Conservation (phyloP, 1,140 invertebrate species). For the Phenacoccus solenopsis region DNA sequence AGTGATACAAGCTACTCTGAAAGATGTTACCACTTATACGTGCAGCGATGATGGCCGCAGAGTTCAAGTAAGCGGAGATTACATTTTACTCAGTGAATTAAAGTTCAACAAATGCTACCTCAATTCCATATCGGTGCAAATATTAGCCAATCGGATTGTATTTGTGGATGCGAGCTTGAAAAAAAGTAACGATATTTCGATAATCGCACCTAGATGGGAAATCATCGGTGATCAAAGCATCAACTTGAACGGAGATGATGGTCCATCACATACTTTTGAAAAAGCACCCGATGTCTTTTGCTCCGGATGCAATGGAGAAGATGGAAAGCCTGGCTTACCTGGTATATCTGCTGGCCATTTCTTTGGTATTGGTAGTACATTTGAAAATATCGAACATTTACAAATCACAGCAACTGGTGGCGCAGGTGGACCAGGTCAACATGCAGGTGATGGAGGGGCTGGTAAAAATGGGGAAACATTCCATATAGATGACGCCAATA, state of each 20-base stretch:
- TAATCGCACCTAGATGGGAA: slow-evolving; percentile 19
- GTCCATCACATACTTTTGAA: background rate
- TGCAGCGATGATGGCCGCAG: no score
- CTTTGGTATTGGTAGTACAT: background rate
- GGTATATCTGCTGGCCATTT: slow-evolving; percentile 7
- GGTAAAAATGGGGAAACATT: no score
- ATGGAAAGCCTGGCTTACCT: background rate
- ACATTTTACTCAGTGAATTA: background rate
- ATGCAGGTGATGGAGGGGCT: slow-evolving; percentile 6
- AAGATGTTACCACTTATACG: no score
- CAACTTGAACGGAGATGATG: background rate
- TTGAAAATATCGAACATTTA: background rate
- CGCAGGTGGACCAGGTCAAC: slow-evolving; percentile 10
- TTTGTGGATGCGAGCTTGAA: background rate
- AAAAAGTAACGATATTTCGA: background rate
- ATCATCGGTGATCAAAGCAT: background rate
- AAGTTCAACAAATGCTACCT: background rate
- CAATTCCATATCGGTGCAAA: background rate
- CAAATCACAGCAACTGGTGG: slow-evolving; percentile 7
- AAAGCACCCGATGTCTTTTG: background rate
- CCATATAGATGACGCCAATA: no score
- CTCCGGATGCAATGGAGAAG: background rate
- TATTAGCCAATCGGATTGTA: background rate
- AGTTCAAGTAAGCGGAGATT: background rate
- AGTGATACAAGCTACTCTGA: no score